Base-by-base conservation (phyloP, 2,888 invertebrate genomes). In the Muscina levida region DNA sequence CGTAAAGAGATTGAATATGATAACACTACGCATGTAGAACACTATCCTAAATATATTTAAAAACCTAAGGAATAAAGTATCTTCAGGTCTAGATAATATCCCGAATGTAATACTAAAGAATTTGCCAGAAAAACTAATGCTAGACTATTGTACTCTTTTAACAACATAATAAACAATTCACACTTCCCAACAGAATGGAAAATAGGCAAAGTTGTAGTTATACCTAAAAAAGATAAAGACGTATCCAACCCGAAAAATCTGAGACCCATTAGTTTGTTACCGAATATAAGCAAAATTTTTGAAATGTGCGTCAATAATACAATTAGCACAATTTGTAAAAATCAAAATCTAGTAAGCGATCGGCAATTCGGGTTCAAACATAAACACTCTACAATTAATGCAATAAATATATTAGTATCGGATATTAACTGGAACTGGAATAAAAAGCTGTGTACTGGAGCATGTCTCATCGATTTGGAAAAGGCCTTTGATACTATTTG, bases 81-180 rank as follows among this genome's bases (percentile, higher is more conserved):
- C 48, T 1, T 48, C 48, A 6, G 48, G 48, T 15, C 4, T 48
- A 19, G 48, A 48, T 48, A 48, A 48, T 19, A 48, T 48, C 2
- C 48, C 48, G 6, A 48, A 48, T 10, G 8, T 48, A 48, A 10
- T 48, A 10, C 48, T 48, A 8, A 48, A 48, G 15, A 19, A 48
- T 19, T 19, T 19, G 19, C 48, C 48, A 19, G 48, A 48, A 19
- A 48, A 19, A 1, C 1, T 26, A 48, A 13, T 24, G 1, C 11
- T 48, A 11, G 51, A 67, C 15, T 51, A 59, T n/a, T 31, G n/a
- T 5, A 56, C 15, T 26, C 11, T 17, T 57, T 42, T 26, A 68
- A 39, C 42, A 68, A 67, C 26, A 57, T 71, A 22, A 44, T 57
- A 22, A 71, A 71, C 11, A 71, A 71, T 57, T 56, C 71, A 17